These are phyloP conservation scores for Eupsilia transversa DNA, from an alignment of 2,888 invertebrate species.

Conservation along the genomic window DNA sequence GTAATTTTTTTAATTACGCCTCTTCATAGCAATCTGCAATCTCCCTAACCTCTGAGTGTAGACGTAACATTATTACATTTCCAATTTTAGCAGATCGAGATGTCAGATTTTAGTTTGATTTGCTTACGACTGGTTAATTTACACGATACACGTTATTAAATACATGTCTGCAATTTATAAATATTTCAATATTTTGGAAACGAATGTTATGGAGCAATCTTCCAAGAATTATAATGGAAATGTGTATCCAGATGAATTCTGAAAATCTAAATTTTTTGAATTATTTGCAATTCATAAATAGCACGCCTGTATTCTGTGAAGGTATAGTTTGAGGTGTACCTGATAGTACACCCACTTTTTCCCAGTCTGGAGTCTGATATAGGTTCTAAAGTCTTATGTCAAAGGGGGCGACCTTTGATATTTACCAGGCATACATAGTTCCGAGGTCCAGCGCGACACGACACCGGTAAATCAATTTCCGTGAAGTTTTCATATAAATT, in stretches of 20 bases:
- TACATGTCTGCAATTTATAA: conserved; percentile 44
- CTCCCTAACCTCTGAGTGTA: conserved; percentile 58
- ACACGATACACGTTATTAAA: conserved; percentile 41
- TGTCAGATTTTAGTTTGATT: conserved; percentile 79
- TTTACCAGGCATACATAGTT: not conserved
- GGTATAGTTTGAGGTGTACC: not conserved
- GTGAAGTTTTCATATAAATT: too few species aligned
- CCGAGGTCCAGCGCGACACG: not conserved
- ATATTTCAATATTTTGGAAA: conserved; percentile 14
- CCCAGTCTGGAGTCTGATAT: not conserved
- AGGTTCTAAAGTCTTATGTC: not conserved
- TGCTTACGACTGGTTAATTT: conserved; percentile 65
- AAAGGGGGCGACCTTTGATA: too few species aligned
- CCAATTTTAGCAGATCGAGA: conserved; percentile 76
- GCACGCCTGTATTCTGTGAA: not conserved
- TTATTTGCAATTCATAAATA: too few species aligned
- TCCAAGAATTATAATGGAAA: not conserved
- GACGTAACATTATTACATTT: conserved; percentile 77
- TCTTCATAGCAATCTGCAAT: conserved; percentile 32
- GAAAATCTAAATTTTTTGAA: not conserved
- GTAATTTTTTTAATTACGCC: too few species aligned
- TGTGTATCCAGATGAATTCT: not conserved
- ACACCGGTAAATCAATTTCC: too few species aligned
- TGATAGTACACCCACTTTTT: not conserved
- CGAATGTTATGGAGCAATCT: not conserved